phyloP scores from a whole-genome alignment of 2,888 invertebrate genomes.

The Lamellibrachia satsuma region DNA sequence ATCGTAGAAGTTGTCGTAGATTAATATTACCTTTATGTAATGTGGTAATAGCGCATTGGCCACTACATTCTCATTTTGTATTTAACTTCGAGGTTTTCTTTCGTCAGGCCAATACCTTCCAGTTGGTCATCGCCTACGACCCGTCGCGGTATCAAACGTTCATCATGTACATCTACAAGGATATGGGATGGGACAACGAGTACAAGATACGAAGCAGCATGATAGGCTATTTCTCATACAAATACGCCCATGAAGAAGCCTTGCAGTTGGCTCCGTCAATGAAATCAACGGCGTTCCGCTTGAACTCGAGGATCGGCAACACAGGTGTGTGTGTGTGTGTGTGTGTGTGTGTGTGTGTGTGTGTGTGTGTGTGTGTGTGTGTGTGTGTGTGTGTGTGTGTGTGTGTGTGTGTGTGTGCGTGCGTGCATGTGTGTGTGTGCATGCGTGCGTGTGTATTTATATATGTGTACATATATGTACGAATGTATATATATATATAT shows the following conservation, averaged over 20 bases:
- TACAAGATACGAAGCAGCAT: background rate
- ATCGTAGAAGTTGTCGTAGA: too few species aligned
- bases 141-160: background rate
- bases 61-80: background rate
- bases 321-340: background rate
- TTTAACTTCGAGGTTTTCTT: background rate
- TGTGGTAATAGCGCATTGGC: background rate
- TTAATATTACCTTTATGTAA: too few species aligned
- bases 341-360: background rate
- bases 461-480: too few species aligned
- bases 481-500: too few species aligned
- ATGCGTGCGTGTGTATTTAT: too few species aligned
- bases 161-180: background rate
- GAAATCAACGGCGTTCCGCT: background rate
- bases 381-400: too few species aligned
- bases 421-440: too few species aligned
- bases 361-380: background rate
- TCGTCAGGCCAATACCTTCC: background rate
- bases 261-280: background rate
- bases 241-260: background rate
- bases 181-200: background rate
- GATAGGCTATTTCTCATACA: background rate
- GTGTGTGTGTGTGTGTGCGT: too few species aligned
- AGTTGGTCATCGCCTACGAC: constrained; percentile 13
- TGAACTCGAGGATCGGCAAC: background rate